phyloP scores from a whole-genome alignment of 2,888 invertebrate species.

The Sarcophaga rosellei region DNA sequence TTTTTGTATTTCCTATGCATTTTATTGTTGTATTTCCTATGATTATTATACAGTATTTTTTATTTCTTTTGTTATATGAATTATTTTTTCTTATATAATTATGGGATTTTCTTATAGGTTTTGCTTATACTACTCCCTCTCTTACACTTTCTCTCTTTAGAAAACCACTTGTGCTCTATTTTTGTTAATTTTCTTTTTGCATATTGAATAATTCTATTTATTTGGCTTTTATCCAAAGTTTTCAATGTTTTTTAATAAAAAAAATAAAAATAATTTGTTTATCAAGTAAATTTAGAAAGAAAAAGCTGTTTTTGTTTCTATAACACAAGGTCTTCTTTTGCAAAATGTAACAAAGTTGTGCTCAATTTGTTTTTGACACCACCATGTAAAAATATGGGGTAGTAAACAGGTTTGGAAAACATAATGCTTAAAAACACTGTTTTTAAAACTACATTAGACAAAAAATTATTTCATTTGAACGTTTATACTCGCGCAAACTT shows the following conservation, averaged over 20 bases:
- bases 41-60: neutral
- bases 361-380: too few species aligned
- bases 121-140: neutral
- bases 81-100: neutral
- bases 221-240: constrained; percentile 24
- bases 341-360: neutral
- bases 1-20: neutral
- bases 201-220: neutral
- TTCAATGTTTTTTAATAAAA: constrained; percentile 1
- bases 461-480: too few species aligned
- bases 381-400: too few species aligned
- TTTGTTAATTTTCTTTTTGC: neutral
- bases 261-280: neutral
- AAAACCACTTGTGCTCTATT: neutral
- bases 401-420: too few species aligned
- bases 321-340: neutral
- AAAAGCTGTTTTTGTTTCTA: neutral
- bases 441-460: too few species aligned
- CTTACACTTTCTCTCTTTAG: neutral
- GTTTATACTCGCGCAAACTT: too few species aligned
- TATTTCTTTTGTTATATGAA: neutral
- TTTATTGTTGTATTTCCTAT: neutral
- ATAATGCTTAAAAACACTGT: too few species aligned
- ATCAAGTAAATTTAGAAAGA: neutral
- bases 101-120: neutral